Conservation (phyloP, 2,888 invertebrate genomes). For the Hemistola chrysoprasaria region DNA sequence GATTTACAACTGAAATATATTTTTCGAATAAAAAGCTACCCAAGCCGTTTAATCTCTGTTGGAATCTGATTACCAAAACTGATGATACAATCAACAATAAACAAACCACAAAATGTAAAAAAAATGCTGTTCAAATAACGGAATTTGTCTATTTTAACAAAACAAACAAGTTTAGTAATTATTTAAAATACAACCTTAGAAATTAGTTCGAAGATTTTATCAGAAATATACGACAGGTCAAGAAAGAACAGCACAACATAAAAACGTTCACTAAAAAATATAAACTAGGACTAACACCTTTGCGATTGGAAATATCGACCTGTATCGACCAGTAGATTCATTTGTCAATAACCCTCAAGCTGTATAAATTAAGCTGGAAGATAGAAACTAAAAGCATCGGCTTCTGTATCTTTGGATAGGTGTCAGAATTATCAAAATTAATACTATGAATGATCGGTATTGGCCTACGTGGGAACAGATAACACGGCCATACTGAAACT, state of each 20-base stretch:
- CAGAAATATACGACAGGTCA: slow-evolving; percentile 50
- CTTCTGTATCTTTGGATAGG: slow-evolving; percentile 68
- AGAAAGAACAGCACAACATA: slow-evolving; percentile 36
- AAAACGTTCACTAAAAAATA: slow-evolving; percentile 38
- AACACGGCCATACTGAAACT: slow-evolving; percentile 39
- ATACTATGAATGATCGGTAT: slow-evolving; percentile 72
- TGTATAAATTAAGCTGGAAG: slow-evolving; percentile 61
- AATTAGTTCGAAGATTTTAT: slow-evolving; percentile 50
- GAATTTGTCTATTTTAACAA: slow-evolving; percentile 37
- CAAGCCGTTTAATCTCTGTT: no score
- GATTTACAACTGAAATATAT: slow-evolving; percentile 11
- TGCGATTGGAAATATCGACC: slow-evolving; percentile 45
- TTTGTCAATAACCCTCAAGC: slow-evolving; percentile 58
- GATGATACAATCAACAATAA: slow-evolving; percentile 3
- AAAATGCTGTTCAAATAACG: slow-evolving; percentile 28
- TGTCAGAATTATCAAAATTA: slow-evolving; percentile 74
- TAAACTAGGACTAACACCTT: slow-evolving; percentile 51
- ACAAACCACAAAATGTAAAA: slow-evolving; percentile 2
- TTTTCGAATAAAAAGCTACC: no score
- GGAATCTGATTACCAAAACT: background rate
- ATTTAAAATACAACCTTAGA: slow-evolving; percentile 40
- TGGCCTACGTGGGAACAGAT: slow-evolving; percentile 53
- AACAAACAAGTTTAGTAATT: slow-evolving; percentile 51
- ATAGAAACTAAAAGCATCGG: slow-evolving; percentile 72
- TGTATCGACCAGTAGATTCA: slow-evolving; percentile 40